Conservation (phyloP, 2,888 invertebrate genomes). For the Nemapogon koenigi region DNA sequence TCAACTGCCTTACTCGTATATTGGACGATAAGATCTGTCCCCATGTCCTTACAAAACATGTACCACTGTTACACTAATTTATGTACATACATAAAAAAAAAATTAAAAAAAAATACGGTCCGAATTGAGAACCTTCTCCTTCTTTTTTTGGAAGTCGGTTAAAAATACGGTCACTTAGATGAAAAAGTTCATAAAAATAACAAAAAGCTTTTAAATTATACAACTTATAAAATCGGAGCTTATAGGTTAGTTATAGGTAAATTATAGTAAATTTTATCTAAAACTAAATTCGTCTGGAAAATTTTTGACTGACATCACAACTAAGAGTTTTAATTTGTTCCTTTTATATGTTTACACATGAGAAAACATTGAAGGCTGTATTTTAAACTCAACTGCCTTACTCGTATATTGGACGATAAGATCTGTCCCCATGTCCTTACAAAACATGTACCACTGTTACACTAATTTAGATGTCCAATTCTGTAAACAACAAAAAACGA, state of each 20-base stretch:
- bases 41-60: slow-evolving; percentile 21
- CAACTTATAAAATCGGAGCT: no score
- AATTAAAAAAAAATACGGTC: no score
- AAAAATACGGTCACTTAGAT: no score
- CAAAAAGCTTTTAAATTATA: no score
- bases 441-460: slow-evolving; percentile 24
- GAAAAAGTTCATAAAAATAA: no score
- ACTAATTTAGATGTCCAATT: slow-evolving; percentile 31
- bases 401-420: slow-evolving; percentile 33
- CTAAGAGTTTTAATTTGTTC: slow-evolving; percentile 6
- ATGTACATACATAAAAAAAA: no score
- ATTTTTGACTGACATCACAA: slow-evolving; percentile 5
- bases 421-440: slow-evolving; percentile 23
- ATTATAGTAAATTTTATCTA: no score
- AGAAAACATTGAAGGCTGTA: slow-evolving; percentile 5
- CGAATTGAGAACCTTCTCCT: no score
- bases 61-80: no score
- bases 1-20: slow-evolving; percentile 22
- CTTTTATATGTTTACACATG: slow-evolving; percentile 8
- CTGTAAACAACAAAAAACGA: slow-evolving; percentile 24
- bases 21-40: slow-evolving; percentile 31
- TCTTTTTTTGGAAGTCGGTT: no score
- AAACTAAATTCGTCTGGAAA: no score
- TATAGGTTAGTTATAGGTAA: no score
- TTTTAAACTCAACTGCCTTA: slow-evolving; percentile 3